Percentiles rank a stretch among this genome's conserved stretches.
Conservation (phyloP, 2,113 vertebrate species). For the Casuarius casuarius region DNA sequence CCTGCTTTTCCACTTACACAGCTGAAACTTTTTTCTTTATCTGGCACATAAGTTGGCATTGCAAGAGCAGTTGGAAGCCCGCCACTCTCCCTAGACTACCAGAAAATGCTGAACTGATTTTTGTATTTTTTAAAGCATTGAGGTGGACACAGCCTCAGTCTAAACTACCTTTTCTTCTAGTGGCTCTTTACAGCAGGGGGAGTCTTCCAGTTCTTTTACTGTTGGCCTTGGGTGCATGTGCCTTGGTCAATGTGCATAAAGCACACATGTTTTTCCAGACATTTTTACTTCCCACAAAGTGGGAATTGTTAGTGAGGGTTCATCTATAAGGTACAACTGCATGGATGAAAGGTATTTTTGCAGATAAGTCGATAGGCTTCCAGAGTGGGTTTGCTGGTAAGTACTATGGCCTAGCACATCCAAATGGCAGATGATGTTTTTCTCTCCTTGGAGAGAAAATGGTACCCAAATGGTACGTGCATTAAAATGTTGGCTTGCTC, state of each 20-base stretch:
- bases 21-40: not conserved
- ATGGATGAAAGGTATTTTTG: not conserved
- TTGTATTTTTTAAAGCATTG: not conserved
- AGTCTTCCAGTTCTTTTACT: not conserved
- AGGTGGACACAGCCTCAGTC: not conserved
- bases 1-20: not conserved
- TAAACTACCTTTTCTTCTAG: not conserved
- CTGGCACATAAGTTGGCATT: not conserved
- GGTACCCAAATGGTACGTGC: not conserved
- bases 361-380: not conserved
- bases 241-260: not conserved
- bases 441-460: not conserved
- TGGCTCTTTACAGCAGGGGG: not conserved
- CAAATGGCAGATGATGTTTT: not conserved
- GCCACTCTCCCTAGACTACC: not conserved
- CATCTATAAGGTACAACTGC: accelerated
- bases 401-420: not conserved
- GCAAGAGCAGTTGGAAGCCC: not conserved
- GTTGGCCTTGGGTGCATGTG: not conserved
- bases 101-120: not conserved
- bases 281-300: not conserved
- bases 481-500: not conserved
- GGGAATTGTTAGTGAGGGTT: not conserved
- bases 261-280: accelerated
- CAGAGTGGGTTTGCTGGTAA: not conserved